Base-by-base conservation (phyloP, 2,797 vertebrate genomes). In the Sebastes jordani region DNA sequence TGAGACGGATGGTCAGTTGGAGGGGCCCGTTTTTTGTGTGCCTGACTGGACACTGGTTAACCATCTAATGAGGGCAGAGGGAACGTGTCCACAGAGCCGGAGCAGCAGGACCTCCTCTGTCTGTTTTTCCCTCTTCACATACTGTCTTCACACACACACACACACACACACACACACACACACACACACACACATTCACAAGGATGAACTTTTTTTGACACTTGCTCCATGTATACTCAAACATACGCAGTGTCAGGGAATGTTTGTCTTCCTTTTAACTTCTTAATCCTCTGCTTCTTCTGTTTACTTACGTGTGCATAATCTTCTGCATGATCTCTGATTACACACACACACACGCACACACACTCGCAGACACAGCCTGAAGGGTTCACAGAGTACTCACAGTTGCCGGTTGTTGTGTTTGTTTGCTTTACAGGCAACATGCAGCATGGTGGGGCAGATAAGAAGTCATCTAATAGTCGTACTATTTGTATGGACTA, bases 1-100 rank as follows among this genome's bases (percentile, higher is more conserved):
- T 86, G 86, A 90, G 84, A 81, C 38, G 65, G 66, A 76, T 49
- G 83, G 87, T 81, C 82, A 74, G 89, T 87, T 86, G 79, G 80
- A 90, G 83, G 83, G 88, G 75, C 89, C 82, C 22, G 2, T 67
- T 71, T 80, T 77, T 32, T 80, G 46, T 88, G 90, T 89, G 94
- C 86, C 82, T 93, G 91, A 93, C 89, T 92, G 90, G 89, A 89
- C 91, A 81, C 89, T 93, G 92, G 94, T 94, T 92, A 95, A 93
- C 88, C 92, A 95, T 91, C 93, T 95, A 95, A 95, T 95, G 94
- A 94, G 93, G 91, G 84, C 90, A 92, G 84, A 85, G 89, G 88
- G 79, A 88, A 90, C 78, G 58, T 91, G 89, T 92, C 88, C 90
- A 88, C 85, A 88, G 85, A 90, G 84, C 83, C 30, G n/a, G 82